A percentile compares a stretch with the other conserved stretches of the same genome.
Conservation (phyloP, 1,140 invertebrate genomes). For the Megalonaias nervosa region DNA sequence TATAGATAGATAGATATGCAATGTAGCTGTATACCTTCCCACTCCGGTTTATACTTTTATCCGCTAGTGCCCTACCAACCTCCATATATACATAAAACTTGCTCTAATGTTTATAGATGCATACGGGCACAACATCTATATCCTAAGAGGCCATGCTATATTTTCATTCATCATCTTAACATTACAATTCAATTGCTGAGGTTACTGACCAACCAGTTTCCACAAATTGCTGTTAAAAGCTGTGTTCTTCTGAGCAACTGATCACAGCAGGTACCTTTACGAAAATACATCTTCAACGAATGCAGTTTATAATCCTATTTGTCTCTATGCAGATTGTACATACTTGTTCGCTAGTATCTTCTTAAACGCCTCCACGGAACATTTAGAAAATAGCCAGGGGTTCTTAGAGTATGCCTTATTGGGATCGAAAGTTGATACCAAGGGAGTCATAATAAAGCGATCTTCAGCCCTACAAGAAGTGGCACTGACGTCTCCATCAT, state of each 20-base stretch:
- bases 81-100: neutral
- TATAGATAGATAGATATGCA: no score
- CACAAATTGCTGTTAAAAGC: neutral
- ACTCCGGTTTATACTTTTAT: neutral
- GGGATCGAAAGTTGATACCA: neutral
- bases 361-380: conserved; percentile 21
- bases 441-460: conserved; percentile 18
- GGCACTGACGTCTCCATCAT: conserved; percentile 11
- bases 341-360: neutral
- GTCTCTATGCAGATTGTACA: neutral
- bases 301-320: neutral
- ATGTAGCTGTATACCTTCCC: neutral
- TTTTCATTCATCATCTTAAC: neutral
- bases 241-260: neutral
- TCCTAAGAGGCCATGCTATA: neutral
- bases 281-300: neutral
- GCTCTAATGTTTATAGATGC: neutral
- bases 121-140: no score
- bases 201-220: neutral
- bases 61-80: accelerated
- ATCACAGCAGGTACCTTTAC: neutral
- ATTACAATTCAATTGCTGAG: neutral
- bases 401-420: conserved; percentile 11
- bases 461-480: neutral
- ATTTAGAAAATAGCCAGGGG: conserved; percentile 19